These are phyloP conservation scores for Dendrocincla tyrannina DNA, from an alignment of 2,797 vertebrate genomes.

Conservation along the genomic window DNA sequence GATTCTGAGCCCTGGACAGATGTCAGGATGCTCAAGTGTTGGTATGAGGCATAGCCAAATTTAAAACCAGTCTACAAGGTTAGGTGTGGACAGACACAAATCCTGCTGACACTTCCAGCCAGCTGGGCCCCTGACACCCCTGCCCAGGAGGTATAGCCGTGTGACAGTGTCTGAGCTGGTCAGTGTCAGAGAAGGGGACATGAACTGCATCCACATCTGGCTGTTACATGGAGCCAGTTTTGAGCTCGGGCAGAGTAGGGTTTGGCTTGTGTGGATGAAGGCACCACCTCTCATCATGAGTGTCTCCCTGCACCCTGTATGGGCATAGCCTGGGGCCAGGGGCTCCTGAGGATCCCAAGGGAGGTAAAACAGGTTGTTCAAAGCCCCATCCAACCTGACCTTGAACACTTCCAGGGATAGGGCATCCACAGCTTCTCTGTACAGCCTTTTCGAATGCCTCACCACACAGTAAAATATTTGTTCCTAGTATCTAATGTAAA, in stretches of 20 bases:
- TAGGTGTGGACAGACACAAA: background rate
- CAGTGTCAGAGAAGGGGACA: background rate
- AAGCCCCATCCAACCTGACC: too few relatives aligned
- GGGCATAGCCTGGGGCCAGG: too few relatives aligned
- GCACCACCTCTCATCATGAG: background rate
- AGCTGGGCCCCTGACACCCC: background rate
- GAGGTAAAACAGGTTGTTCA: background rate
- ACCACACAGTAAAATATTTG: background rate
- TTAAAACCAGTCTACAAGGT: background rate
- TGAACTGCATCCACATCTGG: background rate
- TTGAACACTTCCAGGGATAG: background rate
- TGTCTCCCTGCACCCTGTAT: background rate
- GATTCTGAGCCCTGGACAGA: background rate
- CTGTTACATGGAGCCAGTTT: background rate
- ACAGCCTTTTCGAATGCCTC: background rate
- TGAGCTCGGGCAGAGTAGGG: background rate
- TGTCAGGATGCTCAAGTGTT: background rate
- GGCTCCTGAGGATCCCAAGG: background rate
- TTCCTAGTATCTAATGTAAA: background rate
- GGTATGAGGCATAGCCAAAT: background rate
- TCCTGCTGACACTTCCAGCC: background rate
- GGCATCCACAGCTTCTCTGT: background rate
- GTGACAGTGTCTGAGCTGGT: background rate
- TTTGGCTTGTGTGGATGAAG: background rate
- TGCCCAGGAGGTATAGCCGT: rapidly evolving